These are phyloP conservation scores for Muraenolepis orangiensis DNA, from an alignment of 2,797 vertebrate species.

Conservation along the genomic window DNA sequence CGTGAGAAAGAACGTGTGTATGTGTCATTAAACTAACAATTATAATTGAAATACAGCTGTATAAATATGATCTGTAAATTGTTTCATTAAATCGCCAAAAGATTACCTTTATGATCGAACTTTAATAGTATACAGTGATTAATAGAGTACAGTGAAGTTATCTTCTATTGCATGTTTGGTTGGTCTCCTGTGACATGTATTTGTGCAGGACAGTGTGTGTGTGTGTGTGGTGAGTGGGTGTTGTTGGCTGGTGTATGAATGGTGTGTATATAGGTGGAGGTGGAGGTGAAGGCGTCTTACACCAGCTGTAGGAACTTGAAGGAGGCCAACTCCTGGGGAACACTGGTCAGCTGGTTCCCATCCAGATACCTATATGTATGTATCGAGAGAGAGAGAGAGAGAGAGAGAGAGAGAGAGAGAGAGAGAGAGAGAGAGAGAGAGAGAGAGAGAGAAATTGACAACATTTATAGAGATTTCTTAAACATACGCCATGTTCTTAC, in stretches of 20 bases:
- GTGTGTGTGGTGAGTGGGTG: background rate
- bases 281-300: slow-evolving; percentile 75
- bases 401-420: background rate
- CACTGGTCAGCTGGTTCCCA: slow-evolving; percentile 89
- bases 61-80: too few species aligned
- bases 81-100: too few species aligned
- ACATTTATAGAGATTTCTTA: too few species aligned
- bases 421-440: background rate
- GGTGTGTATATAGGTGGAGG: background rate
- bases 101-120: too few species aligned
- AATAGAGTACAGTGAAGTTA: background rate
- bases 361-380: slow-evolving; percentile 84
- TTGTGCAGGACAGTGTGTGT: background rate
- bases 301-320: slow-evolving; percentile 92
- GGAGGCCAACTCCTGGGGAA: slow-evolving; percentile 84
- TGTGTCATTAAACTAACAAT: too few species aligned
- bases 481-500: background rate
- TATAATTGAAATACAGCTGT: too few species aligned
- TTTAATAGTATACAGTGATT: background rate
- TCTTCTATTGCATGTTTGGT: background rate
- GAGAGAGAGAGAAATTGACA: background rate
- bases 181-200: background rate
- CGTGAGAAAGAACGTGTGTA: too few species aligned
- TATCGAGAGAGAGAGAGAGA: slow-evolving; percentile 7
- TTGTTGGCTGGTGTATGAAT: background rate